Evolutionary conservation across 2,888 invertebrate species (phyloP).

Genomic region (Nemotelus nigrinus): DNA sequence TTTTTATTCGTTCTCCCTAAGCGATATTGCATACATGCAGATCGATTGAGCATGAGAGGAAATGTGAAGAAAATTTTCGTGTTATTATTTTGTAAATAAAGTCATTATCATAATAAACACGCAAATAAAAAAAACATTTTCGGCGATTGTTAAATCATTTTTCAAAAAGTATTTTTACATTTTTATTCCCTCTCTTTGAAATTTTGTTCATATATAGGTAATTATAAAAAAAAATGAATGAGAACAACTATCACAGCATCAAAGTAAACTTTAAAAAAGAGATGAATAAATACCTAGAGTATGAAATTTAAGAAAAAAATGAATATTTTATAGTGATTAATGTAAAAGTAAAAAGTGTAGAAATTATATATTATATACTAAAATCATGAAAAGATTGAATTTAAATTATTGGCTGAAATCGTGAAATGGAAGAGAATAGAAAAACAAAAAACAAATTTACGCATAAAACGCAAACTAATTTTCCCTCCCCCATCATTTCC

Average conservation of each 20-base stretch:
- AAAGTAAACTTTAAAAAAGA: slow-evolving; percentile 16
- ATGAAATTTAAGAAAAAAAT: slow-evolving; percentile 19
- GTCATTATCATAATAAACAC: slow-evolving; percentile 7
- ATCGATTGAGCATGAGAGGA: too few relatives aligned
- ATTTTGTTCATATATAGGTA: slow-evolving; percentile 18
- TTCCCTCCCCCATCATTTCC: too few relatives aligned
- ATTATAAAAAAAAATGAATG: slow-evolving; percentile 20
- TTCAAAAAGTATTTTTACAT: slow-evolving; percentile 2
- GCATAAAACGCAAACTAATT: too few relatives aligned
- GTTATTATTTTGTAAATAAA: slow-evolving; percentile 43
- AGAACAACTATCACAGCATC: slow-evolving; percentile 36
- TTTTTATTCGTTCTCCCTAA: slow-evolving; percentile 2
- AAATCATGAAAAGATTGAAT: slow-evolving; percentile 19
- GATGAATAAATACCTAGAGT: background rate
- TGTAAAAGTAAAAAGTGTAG: slow-evolving; percentile 36
- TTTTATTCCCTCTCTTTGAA: slow-evolving; percentile 1
- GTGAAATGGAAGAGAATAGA: background rate
- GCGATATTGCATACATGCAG: too few relatives aligned
- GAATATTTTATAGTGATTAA: slow-evolving; percentile 40
- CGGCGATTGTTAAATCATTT: slow-evolving; percentile 23
- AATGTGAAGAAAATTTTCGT: background rate
- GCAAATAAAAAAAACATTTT: slow-evolving; percentile 6
- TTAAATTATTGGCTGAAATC: slow-evolving; percentile 33
- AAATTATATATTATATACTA: slow-evolving; percentile 44
- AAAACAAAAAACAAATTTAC: background rate